phyloP scores from a whole-genome alignment of 1,140 invertebrate species.

The Radopholus similis region DNA sequence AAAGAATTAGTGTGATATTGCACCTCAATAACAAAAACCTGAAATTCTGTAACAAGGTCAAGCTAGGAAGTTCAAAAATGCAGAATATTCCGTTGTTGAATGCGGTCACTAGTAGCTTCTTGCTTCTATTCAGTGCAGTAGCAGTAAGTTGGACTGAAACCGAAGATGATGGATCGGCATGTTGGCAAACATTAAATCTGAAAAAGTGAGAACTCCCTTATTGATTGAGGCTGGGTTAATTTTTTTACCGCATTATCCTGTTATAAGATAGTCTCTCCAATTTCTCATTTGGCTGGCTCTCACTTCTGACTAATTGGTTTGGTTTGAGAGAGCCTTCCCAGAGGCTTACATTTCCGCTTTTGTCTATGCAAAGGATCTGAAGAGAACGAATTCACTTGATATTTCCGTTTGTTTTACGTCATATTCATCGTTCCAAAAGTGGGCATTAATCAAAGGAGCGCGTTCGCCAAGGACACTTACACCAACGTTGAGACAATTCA shows the following conservation, averaged over 20 bases:
- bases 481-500: neutral
- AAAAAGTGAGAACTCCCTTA: neutral
- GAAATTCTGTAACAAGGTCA: slow-evolving; percentile 30
- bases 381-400: neutral
- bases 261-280: slow-evolving; percentile 8
- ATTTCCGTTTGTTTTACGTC: slow-evolving; percentile 14
- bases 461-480: slow-evolving; percentile 14
- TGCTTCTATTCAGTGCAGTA: slow-evolving; percentile 13
- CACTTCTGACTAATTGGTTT: slow-evolving; percentile 12
- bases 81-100: slow-evolving; percentile 33
- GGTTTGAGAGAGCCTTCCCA: slow-evolving; percentile 4
- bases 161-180: neutral
- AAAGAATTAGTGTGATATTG: neutral
- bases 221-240: no score
- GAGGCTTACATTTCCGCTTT: slow-evolving; percentile 13
- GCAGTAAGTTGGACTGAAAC: slow-evolving; percentile 11
- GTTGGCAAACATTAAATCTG: slow-evolving; percentile 15
- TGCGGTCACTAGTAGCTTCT: slow-evolving; percentile 16
- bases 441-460: slow-evolving; percentile 5
- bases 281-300: neutral
- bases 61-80: slow-evolving; percentile 29
- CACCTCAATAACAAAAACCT: slow-evolving; percentile 17
- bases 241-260: neutral
- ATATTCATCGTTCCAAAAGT: slow-evolving; percentile 13
- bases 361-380: slow-evolving; percentile 28